Base-by-base conservation (phyloP, 1,140 invertebrate species). In the Wasmannia auropunctata region DNA sequence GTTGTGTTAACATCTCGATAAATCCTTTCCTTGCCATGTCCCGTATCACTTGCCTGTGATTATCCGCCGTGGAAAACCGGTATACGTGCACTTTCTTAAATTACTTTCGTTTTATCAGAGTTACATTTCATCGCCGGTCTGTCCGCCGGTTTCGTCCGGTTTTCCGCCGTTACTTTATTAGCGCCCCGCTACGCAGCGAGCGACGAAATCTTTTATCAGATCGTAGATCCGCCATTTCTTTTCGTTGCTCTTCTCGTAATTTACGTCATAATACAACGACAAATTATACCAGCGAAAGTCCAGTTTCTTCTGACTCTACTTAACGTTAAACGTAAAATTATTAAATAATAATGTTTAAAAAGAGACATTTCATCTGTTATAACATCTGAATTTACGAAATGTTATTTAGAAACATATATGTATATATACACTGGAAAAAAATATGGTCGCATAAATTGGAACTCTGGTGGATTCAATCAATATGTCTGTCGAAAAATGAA, bases 51-150 rank as follows among this genome's bases (percentile, higher is more conserved):
- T 77, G 40, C 49, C 58, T 25, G 72, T 85, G 43, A 77, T 85
- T 85, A 85, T 77, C 46, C 58, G 58, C 72, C 72, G 25, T 85
- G 76, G 49, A 72, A 54, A 85, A 62, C 16, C 58, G 58, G 51
- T 22, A 37, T 6, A 46, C 34, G 56, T 85, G 81, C 81, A 85
- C 72, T 85, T 85, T 85, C 81, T 85, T 77, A 77, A 85, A 85
- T 85, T 85, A 85, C 72, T 77, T 85, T 77, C 58, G 56, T 77
- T 77, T 85, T 63, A 77, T 85, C 46, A 43, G 72, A 77, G 72
- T 85, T 77, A 65, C 70, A 77, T 75, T 65, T 75, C 74, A 85
- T 85, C 81, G 65, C 74, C 19, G 43, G 16, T n/a, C 43, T 22
- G 34, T n/a, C 40, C 56, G 28, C 70, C 8, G 16, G 40, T 62